phyloP scores from a whole-genome alignment of 2,113 vertebrate species.

The Panthera leo region DNA sequence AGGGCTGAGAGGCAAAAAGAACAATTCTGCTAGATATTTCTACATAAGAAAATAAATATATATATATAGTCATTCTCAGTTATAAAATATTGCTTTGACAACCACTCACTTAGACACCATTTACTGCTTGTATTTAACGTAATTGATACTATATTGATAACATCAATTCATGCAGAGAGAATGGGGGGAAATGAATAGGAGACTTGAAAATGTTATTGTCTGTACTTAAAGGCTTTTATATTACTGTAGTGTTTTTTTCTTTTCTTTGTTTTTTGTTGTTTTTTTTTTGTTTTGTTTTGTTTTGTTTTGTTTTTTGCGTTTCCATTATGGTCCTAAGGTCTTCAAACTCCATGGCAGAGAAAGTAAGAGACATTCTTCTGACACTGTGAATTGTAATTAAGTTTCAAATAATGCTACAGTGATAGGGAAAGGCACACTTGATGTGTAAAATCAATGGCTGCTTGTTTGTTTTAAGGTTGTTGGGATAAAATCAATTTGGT shows the following conservation, averaged over 20 bases:
- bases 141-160: slow-evolving; percentile 1
- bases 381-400: neutral
- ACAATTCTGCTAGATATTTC: neutral
- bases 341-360: neutral
- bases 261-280: too few species aligned
- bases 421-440: neutral
- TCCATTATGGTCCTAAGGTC: neutral
- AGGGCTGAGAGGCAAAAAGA: neutral
- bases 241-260: neutral
- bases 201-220: neutral
- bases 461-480: neutral
- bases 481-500: neutral
- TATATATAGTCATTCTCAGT: neutral
- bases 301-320: neutral
- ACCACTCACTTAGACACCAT: neutral
- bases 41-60: neutral
- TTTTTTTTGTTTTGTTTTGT: too few species aligned
- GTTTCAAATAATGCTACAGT: neutral
- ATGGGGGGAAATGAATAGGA: neutral
- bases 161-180: neutral
- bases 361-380: neutral
- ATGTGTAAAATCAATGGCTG: neutral
- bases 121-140: slow-evolving; percentile 9
- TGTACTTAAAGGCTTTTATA: neutral
- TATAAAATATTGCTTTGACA: slow-evolving; percentile 31